Evolutionary conservation across 2,797 vertebrate species (phyloP), one percentile per base, ranked within the genome.

Genomic region (Antrozous pallidus): DNA sequence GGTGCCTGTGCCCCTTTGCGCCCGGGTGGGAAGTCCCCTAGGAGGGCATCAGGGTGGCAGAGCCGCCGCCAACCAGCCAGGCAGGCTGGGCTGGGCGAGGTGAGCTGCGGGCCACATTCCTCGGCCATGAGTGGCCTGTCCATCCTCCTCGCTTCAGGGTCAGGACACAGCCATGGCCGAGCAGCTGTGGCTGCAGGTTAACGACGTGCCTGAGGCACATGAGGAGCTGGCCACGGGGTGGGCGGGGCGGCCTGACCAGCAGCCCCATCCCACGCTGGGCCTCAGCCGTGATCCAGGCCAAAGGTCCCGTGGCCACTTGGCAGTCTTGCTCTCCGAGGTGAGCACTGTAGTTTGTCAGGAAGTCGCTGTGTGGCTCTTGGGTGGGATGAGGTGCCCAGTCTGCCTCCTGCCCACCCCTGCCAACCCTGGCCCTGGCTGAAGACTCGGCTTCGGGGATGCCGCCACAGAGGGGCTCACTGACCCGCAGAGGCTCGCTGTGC

Each of bases 131-230:
- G 51, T 33, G 40, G 51, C 5, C 74, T 38, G 9, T 61, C 84
- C 2, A 1, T 54, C 88, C 40, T 79, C 78, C 61, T 4, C 38
- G 4, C 33, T n/a, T 17, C 58, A 86, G n/a, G 13, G 16, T 24
- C 79, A 16, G 58, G 87, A 26, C 51, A 11, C 40, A 24, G 47
- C 45, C 45, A 45, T 12, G 3, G 42, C 42, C 42, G 42, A 42
- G 42, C 12, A 47, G 51, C 90, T 63, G 75, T 33, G 67, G 87
- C 96, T 89, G 81, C 81, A 90, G 92, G 93, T 94, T 97, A 97
- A 97, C 95, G 86, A 87, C 96, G 90, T 95, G 97, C 97, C 96
- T 0, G 13, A 75, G 96, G 97, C 93, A 69, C 26, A 92, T 11
- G 80, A 95, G 2, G 51, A 36, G 26, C 73, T 7, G 75, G 36